Evolutionary conservation across 1,140 invertebrate species (phyloP).

Genomic region (Trichogramma pretiosum): DNA sequence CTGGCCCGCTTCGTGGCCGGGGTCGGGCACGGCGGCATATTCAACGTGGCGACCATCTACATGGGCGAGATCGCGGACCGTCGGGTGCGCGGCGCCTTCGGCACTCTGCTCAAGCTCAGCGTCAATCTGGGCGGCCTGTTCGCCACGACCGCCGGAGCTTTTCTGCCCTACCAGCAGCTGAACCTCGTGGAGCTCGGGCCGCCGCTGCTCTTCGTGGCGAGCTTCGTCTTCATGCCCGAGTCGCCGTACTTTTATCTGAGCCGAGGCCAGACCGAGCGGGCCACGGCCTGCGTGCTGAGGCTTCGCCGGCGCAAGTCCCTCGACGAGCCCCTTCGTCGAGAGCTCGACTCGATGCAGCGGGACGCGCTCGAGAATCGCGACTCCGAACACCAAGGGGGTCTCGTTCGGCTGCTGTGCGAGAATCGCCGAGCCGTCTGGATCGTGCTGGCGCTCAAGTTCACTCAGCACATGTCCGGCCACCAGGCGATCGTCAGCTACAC

Average conservation of each 20-base stretch:
- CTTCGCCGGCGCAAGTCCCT: slow-evolving; percentile 48
- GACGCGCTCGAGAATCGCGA: slow-evolving; percentile 52
- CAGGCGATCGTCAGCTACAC: slow-evolving; percentile 68
- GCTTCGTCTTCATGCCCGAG: slow-evolving; percentile 64
- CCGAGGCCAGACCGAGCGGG: slow-evolving; percentile 49
- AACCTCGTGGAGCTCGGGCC: slow-evolving; percentile 44
- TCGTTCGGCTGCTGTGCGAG: too few relatives aligned
- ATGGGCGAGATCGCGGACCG: slow-evolving; percentile 49
- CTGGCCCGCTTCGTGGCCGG: slow-evolving; percentile 37
- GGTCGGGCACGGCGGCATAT: slow-evolving; percentile 45
- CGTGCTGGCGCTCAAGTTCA: slow-evolving; percentile 56
- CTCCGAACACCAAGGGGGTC: slow-evolving; percentile 38
- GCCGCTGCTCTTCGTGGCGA: slow-evolving; percentile 51
- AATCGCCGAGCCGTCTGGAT: slow-evolving; percentile 61
- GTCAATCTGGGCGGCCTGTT: slow-evolving; percentile 49
- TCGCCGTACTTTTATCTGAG: slow-evolving; percentile 66
- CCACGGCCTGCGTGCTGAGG: slow-evolving; percentile 49
- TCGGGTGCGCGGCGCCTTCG: slow-evolving; percentile 45
- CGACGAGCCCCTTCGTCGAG: slow-evolving; percentile 54
- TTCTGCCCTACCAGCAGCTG: slow-evolving; percentile 41
- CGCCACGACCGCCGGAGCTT: slow-evolving; percentile 45
- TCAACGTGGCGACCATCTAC: slow-evolving; percentile 46
- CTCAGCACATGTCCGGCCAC: slow-evolving; percentile 68
- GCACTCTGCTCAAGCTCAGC: slow-evolving; percentile 43
- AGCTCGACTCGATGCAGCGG: slow-evolving; percentile 47